phyloP scores from a whole-genome alignment of 2,797 vertebrate species.

The Characodon lateralis region DNA sequence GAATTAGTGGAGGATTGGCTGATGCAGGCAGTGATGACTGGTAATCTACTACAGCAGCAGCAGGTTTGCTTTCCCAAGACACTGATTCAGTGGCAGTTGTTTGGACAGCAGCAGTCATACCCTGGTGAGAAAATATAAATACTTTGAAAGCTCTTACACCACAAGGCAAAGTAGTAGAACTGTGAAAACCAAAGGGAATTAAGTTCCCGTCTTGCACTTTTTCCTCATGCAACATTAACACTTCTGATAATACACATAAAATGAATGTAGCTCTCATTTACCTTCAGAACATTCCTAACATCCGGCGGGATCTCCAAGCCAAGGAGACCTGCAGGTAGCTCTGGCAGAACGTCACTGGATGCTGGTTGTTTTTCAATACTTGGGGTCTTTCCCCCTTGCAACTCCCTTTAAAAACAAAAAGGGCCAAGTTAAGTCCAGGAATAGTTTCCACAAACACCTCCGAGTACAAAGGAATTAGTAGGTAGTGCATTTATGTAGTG shows the following conservation, averaged over 20 bases:
- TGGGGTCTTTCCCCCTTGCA: slow-evolving; percentile 88
- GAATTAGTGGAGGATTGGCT: slow-evolving; percentile 82
- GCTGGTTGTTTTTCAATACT: slow-evolving; percentile 79
- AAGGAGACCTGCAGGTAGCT: slow-evolving; percentile 80
- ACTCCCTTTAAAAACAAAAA: slow-evolving; percentile 82
- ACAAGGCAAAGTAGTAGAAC: not conserved
- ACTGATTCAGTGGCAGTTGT: slow-evolving; percentile 26
- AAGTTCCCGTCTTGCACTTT: not conserved
- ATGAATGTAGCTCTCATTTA: slow-evolving; percentile 56
- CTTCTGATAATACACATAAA: not conserved
- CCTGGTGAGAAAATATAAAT: slow-evolving; percentile 47
- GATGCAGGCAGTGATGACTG: slow-evolving; percentile 62
- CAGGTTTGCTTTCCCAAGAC: slow-evolving; percentile 81
- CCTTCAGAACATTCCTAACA: slow-evolving; percentile 88
- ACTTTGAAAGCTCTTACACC: not conserved
- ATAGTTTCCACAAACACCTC: not conserved
- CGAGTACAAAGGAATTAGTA: not conserved
- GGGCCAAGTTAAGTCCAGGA: slow-evolving; percentile 14
- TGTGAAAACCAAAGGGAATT: not conserved
- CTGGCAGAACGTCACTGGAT: slow-evolving; percentile 73
- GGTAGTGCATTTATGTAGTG: not conserved
- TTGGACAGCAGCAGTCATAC: slow-evolving; percentile 66
- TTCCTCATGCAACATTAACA: not conserved
- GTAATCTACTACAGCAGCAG: slow-evolving; percentile 57
- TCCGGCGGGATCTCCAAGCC: slow-evolving; percentile 86